A percentile compares a stretch with the other conserved stretches of the same genome.
Conservation (phyloP, 2,888 invertebrate species). For the Melinaea menophilus region DNA sequence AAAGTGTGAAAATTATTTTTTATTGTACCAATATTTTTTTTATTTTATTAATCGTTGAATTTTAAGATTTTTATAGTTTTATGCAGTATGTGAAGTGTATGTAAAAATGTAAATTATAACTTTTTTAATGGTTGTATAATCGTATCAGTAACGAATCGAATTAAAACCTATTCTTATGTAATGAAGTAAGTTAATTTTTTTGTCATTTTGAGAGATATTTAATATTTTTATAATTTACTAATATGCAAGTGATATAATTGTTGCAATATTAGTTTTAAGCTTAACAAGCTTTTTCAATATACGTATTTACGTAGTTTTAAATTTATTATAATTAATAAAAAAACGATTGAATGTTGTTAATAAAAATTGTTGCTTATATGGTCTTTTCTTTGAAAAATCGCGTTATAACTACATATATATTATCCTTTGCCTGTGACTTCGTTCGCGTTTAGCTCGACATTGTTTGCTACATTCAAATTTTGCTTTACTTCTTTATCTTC, state of each 20-base stretch:
- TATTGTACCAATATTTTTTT: conserved; percentile 20
- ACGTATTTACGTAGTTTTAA: conserved; percentile 9
- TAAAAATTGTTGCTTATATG: conserved; percentile 71
- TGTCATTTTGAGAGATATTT: conserved; percentile 38
- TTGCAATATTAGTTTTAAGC: conserved; percentile 75
- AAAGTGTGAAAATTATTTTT: conserved; percentile 36
- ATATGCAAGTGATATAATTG: conserved; percentile 71
- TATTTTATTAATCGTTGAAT: conserved; percentile 25
- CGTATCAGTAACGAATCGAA: conserved; percentile 13
- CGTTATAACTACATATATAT: neutral
- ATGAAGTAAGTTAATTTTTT: conserved; percentile 23
- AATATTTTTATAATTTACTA: conserved; percentile 38
- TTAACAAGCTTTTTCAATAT: conserved; percentile 34
- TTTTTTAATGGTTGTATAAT: conserved; percentile 27
- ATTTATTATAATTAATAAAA: neutral
- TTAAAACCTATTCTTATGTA: conserved; percentile 10
- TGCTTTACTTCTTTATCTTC: too few relatives aligned
- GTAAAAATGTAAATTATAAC: conserved; percentile 60
- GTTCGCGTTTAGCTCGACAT: too few relatives aligned
- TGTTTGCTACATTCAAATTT: too few relatives aligned
- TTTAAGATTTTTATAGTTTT: conserved; percentile 27
- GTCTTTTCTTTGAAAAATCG: conserved; percentile 18
- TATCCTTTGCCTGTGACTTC: neutral
- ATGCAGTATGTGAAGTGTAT: conserved; percentile 45
- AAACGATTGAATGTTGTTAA: conserved; percentile 44